A percentile compares a stretch with the other conserved stretches of the same genome.
Conservation (phyloP, 2,888 invertebrate genomes). For the Vandiemenella viatica region DNA sequence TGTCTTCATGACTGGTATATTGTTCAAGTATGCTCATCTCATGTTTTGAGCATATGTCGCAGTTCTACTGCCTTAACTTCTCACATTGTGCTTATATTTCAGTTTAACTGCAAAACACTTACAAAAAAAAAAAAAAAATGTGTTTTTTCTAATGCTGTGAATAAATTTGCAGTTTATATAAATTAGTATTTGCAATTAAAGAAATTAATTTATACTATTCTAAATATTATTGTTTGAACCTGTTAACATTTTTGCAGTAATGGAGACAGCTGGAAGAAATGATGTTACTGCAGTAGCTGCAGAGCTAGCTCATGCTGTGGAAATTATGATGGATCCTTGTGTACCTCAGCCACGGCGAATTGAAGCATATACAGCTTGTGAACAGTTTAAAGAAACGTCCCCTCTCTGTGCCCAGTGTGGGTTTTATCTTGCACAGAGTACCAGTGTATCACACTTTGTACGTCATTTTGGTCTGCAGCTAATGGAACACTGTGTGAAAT, state of each 20-base stretch:
- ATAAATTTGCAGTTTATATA: too few species aligned
- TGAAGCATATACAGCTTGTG: conserved; percentile 47
- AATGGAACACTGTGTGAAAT: conserved; percentile 86
- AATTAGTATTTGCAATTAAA: too few species aligned
- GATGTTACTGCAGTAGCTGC: conserved; percentile 36
- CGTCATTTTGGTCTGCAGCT: conserved; percentile 85
- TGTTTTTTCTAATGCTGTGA: too few species aligned
- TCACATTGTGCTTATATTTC: too few species aligned
- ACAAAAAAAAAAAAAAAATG: too few species aligned
- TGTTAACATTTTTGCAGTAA: not conserved
- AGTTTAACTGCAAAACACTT: too few species aligned
- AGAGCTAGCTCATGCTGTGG: conserved; percentile 66
- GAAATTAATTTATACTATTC: too few species aligned
- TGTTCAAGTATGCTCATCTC: too few species aligned
- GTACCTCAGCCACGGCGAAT: conserved; percentile 58
- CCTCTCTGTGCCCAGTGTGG: conserved; percentile 81
- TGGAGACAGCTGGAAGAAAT: conserved; percentile 1
- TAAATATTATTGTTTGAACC: too few species aligned
- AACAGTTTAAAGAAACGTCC: conserved; percentile 67
- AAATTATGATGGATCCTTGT: conserved; percentile 65
- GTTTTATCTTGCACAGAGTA: conserved; percentile 57
- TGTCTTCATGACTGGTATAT: too few species aligned
- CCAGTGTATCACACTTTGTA: conserved; percentile 58
- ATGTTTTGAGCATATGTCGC: too few species aligned
- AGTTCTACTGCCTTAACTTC: too few species aligned